A percentile compares a stretch with the other conserved stretches of the same genome.
These are phyloP conservation scores for Drosophila sproati DNA, from an alignment of 1,140 invertebrate genomes.

Conservation along the genomic window DNA sequence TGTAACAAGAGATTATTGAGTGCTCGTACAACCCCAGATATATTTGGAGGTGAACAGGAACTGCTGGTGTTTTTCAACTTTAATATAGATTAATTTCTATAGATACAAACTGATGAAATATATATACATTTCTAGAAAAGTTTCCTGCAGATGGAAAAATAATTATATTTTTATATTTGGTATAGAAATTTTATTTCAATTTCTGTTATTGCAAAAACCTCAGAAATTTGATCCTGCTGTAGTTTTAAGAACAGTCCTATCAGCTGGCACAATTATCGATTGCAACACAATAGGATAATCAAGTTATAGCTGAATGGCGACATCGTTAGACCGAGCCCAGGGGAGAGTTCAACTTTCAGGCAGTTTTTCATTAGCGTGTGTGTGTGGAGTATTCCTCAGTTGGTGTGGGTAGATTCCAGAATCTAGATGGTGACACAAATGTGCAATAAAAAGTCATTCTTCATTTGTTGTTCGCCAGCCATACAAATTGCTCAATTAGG, in stretches of 20 bases:
- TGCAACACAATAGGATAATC: slow-evolving; percentile 17
- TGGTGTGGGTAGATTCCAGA: too few relatives aligned
- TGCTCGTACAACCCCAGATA: background rate
- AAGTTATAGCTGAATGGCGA: slow-evolving; percentile 22
- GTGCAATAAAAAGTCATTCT: slow-evolving; percentile 34
- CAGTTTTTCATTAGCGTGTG: background rate
- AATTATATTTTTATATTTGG: too few relatives aligned
- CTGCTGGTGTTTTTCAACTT: too few relatives aligned
- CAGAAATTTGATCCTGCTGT: background rate
- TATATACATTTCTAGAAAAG: too few relatives aligned
- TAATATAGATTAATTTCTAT: too few relatives aligned
- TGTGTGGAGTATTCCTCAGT: too few relatives aligned
- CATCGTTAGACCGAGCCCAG: slow-evolving; percentile 1
- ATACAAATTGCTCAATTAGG: slow-evolving; percentile 65
- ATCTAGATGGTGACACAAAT: slow-evolving; percentile 9
- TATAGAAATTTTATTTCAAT: too few relatives aligned
- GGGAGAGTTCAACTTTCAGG: slow-evolving; percentile 8
- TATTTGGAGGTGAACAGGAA: background rate
- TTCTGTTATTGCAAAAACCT: too few relatives aligned
- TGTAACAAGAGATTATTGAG: background rate
- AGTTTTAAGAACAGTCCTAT: background rate
- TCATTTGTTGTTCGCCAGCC: slow-evolving; percentile 10
- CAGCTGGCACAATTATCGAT: slow-evolving; percentile 31
- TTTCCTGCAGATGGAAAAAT: too few relatives aligned
- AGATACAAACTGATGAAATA: background rate